Conservation (phyloP, 2,888 invertebrate genomes). For the Pegoplata infirma region DNA sequence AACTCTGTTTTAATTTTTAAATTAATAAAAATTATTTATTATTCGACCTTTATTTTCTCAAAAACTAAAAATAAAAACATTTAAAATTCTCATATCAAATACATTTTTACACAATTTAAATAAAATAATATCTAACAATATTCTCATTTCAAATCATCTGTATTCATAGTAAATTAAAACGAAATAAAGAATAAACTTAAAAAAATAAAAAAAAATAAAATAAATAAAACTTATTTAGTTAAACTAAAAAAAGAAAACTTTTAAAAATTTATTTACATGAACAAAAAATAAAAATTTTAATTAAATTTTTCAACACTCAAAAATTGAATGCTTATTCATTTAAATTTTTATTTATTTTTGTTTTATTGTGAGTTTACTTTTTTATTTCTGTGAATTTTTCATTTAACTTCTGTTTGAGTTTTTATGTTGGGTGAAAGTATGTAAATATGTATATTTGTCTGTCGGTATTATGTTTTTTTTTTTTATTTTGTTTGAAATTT, state of each 20-base stretch:
- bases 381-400: not conserved
- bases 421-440: not conserved
- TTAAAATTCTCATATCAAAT: too few relatives aligned
- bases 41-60: too few relatives aligned
- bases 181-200: constrained; percentile 2
- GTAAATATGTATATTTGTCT: not conserved
- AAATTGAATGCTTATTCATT: constrained; percentile 13
- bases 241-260: too few relatives aligned
- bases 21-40: too few relatives aligned
- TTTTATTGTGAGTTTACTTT: too few relatives aligned
- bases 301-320: not conserved
- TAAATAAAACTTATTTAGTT: too few relatives aligned
- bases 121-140: not conserved
- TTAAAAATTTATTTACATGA: not conserved
- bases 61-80: too few relatives aligned
- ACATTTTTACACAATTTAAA: too few relatives aligned
- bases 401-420: not conserved
- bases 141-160: not conserved
- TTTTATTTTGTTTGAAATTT: not conserved
- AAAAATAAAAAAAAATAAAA: too few relatives aligned
- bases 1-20: too few relatives aligned
- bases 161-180: not conserved
- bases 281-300: constrained; percentile 10
- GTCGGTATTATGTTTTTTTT: not conserved
- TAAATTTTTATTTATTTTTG: not conserved